Evolutionary conservation across 2,888 invertebrate species (phyloP), one percentile per base, ranked within the genome.

Genomic region (Watsonalla binaria): DNA sequence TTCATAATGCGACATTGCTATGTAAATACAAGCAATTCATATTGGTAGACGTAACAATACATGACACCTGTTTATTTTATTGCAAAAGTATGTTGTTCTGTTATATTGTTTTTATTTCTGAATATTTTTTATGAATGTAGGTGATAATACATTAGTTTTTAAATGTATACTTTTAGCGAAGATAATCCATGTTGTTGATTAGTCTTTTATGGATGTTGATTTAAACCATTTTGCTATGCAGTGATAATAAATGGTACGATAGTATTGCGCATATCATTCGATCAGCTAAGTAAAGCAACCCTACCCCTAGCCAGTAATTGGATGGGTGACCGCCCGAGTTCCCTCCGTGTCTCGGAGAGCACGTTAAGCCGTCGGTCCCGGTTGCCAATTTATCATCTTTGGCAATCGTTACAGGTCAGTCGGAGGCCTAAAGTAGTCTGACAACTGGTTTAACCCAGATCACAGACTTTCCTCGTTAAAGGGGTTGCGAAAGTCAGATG

Each of bases 121-220:
- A 71, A 70, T 74, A 70, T 72, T 80, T 83, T 80, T 81, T 75
- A 82, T 74, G 72, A 71, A 82, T 37, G 37, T 37, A 49, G 35
- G 76, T 84, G 80, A 11, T 77, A 74, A 75, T 74, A 56, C 51
- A 72, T 72, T 82, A 81, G 78, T 70, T 80, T 80, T 77, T 78
- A 76, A 80, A 78, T 64, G 71, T 70, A 65, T 79, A 78, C 70
- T 76, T 76, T 86, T 88, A 82, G 81, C 76, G 71, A 84, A 80
- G 77, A 81, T 84, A 90, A 42, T 90, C 87, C 86, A 86, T 90
- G 90, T 89, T 90, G 90, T 90, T 90, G 84, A 88, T 90, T 90
- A 90, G 89, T 90, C 76, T 89, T 87, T 78, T 84, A 90, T 90
- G 88, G 89, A 89, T 87, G 90, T 90, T 90, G 85, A 87, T 84